Conservation (phyloP, 1,140 invertebrate genomes). For the Drosophila ironensis region DNA sequence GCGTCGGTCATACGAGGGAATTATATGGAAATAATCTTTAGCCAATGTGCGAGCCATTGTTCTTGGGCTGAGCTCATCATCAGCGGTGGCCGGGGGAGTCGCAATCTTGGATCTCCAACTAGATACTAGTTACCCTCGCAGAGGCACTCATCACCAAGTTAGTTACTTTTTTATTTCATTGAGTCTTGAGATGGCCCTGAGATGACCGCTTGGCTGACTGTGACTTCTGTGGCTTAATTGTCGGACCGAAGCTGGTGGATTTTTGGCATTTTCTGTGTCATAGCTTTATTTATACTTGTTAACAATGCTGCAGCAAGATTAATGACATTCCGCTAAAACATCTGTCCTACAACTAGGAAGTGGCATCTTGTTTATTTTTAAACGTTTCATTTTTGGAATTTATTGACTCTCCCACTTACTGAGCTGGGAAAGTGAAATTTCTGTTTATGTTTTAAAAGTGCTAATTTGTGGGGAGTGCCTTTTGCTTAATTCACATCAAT, state of each 20-base stretch:
- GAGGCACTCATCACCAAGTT: slow-evolving; percentile 12
- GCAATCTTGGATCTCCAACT: slow-evolving; percentile 34
- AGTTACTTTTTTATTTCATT: slow-evolving; percentile 15
- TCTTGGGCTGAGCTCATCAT: slow-evolving; percentile 50
- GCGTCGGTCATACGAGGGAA: slow-evolving; percentile 9
- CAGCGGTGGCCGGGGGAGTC: slow-evolving; percentile 17
- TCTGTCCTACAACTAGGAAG: slow-evolving; percentile 48
- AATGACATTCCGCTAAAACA: slow-evolving; percentile 48
- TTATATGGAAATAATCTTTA: slow-evolving; percentile 54
- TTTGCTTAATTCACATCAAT: slow-evolving; percentile 14
- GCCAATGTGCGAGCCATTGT: slow-evolving; percentile 28
- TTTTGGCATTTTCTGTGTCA: slow-evolving; percentile 33
- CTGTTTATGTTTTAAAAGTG: not conserved
- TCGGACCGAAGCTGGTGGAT: not conserved
- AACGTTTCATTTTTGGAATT: slow-evolving; percentile 33
- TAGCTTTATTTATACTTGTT: slow-evolving; percentile 37
- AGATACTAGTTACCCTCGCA: slow-evolving; percentile 45
- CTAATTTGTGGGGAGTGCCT: slow-evolving; percentile 18
- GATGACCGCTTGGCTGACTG: slow-evolving; percentile 31
- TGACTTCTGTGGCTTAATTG: slow-evolving; percentile 30
- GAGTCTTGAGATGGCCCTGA: slow-evolving; percentile 42
- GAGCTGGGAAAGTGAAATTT: slow-evolving; percentile 38
- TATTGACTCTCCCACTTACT: slow-evolving; percentile 10
- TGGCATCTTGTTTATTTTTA: slow-evolving; percentile 17
- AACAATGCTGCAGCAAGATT: slow-evolving; percentile 34